phyloP scores from a whole-genome alignment of 2,113 vertebrate species.

The Rissa tridactyla region DNA sequence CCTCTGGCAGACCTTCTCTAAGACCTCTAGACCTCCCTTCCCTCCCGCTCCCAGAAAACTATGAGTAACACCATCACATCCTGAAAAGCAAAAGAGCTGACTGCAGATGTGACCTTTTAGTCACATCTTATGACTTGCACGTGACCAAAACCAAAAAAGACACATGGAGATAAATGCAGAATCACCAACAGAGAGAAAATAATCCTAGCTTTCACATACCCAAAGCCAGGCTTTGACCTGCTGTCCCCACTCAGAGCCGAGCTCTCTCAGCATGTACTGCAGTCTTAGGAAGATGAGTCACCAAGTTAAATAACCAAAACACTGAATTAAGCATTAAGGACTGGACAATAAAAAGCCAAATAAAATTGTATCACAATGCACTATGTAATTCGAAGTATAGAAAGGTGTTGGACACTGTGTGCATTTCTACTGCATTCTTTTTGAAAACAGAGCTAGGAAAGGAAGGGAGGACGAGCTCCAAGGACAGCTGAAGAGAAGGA shows the following conservation, averaged over 20 bases:
- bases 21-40: neutral
- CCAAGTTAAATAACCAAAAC: neutral
- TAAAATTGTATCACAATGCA: neutral
- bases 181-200: neutral
- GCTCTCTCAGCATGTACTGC: neutral
- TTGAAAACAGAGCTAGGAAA: neutral
- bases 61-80: neutral
- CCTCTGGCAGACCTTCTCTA: neutral
- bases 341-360: neutral
- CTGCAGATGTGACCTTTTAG: neutral
- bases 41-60: neutral
- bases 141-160: neutral
- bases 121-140: neutral
- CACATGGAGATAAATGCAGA: neutral
- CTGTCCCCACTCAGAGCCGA: fast-evolving
- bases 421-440: neutral
- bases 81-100: neutral
- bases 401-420: neutral
- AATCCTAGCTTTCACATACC: neutral
- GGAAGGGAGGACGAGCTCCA: neutral
- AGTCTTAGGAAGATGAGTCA: neutral
- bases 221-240: neutral
- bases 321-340: neutral
- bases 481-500: neutral
- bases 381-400: neutral